Conservation (phyloP, 2,888 invertebrate species). For the Phortica okadai region DNA sequence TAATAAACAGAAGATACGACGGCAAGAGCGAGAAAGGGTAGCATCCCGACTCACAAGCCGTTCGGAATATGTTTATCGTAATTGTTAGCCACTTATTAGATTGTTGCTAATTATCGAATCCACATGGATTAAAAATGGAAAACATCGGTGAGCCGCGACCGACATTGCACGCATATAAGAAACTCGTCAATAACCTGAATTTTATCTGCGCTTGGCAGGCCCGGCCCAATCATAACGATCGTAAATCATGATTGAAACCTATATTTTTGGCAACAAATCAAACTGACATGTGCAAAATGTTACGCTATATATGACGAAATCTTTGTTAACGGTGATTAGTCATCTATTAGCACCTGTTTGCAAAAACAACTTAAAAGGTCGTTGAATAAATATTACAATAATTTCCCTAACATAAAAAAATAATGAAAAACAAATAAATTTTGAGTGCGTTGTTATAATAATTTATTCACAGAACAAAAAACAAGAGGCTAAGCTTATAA, state of each 20-base stretch:
- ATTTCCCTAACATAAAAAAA: conserved; percentile 6
- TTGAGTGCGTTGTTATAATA: background rate
- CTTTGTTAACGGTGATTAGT: background rate
- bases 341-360: conserved; percentile 18
- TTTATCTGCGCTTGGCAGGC: background rate
- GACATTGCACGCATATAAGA: background rate
- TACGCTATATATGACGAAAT: background rate
- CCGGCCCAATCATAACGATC: background rate
- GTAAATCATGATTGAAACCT: background rate
- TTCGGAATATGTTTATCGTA: conserved; percentile 45
- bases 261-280: background rate
- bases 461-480: background rate
- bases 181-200: too few relatives aligned
- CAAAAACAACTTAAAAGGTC: background rate
- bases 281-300: background rate
- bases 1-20: background rate
- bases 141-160: background rate
- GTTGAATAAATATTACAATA: conserved; percentile 6
- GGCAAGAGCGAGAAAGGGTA: conserved; percentile 47
- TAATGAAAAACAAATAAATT: background rate
- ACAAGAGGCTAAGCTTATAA: background rate
- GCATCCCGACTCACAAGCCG: background rate
- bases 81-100: conserved; percentile 64
- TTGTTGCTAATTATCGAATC: conserved; percentile 62
- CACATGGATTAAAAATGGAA: conserved; percentile 34